These are phyloP conservation scores for Montipora foliosa DNA, from an alignment of 64 coral and sea anemone genomes.

Conservation along the genomic window DNA sequence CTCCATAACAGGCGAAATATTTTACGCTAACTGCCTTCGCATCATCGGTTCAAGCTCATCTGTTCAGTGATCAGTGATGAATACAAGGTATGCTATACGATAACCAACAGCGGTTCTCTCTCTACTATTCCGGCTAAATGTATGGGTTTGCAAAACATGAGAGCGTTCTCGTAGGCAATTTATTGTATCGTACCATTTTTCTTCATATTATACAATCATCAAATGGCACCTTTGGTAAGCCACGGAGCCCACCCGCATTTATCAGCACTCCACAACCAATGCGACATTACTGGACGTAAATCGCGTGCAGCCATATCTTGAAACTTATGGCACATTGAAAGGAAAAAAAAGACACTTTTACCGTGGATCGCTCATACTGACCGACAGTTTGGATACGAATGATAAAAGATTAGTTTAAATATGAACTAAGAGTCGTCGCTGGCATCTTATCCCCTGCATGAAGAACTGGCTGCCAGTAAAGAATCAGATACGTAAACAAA, in stretches of 20 bases:
- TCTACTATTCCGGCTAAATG: no score
- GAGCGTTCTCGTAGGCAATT: no score
- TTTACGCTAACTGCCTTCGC: neutral
- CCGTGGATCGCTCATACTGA: neutral
- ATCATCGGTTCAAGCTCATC: neutral
- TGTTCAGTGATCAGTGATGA: neutral
- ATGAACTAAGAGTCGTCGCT: neutral
- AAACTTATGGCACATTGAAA: neutral
- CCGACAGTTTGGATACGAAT: neutral
- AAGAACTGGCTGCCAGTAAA: neutral
- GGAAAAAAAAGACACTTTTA: no score
- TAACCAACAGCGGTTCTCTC: no score
- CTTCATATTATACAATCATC: neutral
- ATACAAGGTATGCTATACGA: no score
- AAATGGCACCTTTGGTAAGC: neutral
- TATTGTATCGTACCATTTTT: no score
- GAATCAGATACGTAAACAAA: neutral
- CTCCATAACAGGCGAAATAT: neutral
- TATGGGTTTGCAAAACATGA: no score
- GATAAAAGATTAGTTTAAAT: neutral
- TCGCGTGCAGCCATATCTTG: neutral
- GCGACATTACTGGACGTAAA: neutral
- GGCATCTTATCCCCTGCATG: neutral
- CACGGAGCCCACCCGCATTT: neutral
- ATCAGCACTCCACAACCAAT: neutral